phyloP scores from a whole-genome alignment of 23 tunicate species.

The Oikopleura albicans region DNA sequence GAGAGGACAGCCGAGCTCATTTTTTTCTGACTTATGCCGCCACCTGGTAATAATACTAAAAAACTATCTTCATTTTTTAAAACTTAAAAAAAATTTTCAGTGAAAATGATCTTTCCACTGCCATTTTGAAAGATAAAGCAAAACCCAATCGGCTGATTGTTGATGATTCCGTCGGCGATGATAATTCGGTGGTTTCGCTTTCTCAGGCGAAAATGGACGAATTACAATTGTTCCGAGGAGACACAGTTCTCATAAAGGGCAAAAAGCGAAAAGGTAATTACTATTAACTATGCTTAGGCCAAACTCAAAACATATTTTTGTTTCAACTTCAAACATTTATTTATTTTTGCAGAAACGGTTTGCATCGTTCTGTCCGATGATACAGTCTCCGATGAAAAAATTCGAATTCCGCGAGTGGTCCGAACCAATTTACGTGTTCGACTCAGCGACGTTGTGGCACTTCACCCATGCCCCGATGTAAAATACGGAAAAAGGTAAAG shows the following conservation, averaged over 20 bases:
- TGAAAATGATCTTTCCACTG: conserved; percentile 56
- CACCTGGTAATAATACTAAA: too few relatives aligned
- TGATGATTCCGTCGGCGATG: conserved; percentile 76
- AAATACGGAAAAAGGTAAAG: conserved; percentile 52
- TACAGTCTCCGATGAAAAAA: conserved; percentile 57
- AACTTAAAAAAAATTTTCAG: too few relatives aligned
- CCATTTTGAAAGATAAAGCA: conserved; percentile 43
- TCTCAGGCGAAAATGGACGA: conserved; percentile 81
- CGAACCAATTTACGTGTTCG: conserved; percentile 74
- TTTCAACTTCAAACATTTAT: too few relatives aligned
- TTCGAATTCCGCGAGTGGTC: conserved; percentile 67
- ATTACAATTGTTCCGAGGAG: conserved; percentile 70
- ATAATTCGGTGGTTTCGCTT: conserved; percentile 28
- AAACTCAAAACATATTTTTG: too few relatives aligned
- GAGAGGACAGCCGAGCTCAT: too few relatives aligned
- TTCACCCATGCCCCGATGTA: conserved; percentile 91
- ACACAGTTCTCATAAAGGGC: conserved; percentile 81
- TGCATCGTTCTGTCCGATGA: conserved; percentile 93
- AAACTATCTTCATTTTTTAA: too few relatives aligned
- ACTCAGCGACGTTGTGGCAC: conserved; percentile 64
- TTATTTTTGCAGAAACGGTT: conserved; percentile 36
- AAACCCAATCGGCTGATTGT: conserved; percentile 88
- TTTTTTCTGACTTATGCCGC: too few relatives aligned
- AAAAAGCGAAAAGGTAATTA: conserved; percentile 52
- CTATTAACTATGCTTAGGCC: too few relatives aligned